A percentile compares a stretch with the other conserved stretches of the same genome.
Evolutionary conservation across 1,140 invertebrate genomes (phyloP).

Genomic region (Penaeus chinensis): DNA sequence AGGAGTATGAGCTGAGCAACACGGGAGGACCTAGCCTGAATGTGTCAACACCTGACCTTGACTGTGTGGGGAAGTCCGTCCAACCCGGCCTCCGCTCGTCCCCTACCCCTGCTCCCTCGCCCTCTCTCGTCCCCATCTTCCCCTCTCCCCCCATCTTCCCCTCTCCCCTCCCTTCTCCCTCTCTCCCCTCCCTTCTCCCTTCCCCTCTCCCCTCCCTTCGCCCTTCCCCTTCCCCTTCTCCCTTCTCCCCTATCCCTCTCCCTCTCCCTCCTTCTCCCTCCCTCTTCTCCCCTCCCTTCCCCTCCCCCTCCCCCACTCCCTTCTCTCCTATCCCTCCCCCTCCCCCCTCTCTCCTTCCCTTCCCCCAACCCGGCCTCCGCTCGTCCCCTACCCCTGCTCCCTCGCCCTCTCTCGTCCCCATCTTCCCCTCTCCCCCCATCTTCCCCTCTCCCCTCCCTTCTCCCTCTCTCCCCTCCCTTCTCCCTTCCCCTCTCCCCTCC

Average conservation of each 20-base stretch:
- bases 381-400: background rate
- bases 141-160: background rate
- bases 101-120: background rate
- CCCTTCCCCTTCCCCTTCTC: background rate
- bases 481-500: background rate
- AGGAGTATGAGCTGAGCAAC: too few species aligned
- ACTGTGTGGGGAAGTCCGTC: too few species aligned
- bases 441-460: slow-evolving; percentile 19
- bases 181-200: background rate
- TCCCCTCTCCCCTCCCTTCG: background rate
- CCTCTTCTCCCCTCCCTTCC: background rate
- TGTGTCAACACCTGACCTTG: too few species aligned
- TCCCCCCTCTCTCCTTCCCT: background rate
- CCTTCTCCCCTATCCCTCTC: background rate
- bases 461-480: slow-evolving; percentile 3
- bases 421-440: slow-evolving; percentile 24
- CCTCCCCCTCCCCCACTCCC: background rate
- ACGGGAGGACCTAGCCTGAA: too few species aligned
- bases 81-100: background rate
- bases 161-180: background rate
- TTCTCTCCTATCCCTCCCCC: background rate
- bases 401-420: slow-evolving; percentile 24
- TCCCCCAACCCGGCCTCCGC: background rate
- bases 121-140: background rate
- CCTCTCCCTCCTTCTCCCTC: background rate